Percentiles rank a stretch among this genome's conserved stretches.
phyloP scores from a whole-genome alignment of 2,888 invertebrate species.

The Dione juno region DNA sequence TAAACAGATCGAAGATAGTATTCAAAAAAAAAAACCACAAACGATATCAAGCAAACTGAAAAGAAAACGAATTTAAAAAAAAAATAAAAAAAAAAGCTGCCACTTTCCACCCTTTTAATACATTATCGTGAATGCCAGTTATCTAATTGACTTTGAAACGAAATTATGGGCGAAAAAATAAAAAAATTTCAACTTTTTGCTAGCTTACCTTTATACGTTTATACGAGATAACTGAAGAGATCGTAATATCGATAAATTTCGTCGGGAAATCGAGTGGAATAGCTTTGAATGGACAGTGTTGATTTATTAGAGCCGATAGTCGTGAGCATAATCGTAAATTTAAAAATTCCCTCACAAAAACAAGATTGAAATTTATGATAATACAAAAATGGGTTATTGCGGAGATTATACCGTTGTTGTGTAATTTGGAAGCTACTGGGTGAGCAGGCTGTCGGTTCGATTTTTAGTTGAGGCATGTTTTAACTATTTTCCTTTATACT shows the following conservation, averaged over 20 bases:
- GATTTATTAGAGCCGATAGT: slow-evolving; percentile 55
- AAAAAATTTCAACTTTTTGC: slow-evolving; percentile 42
- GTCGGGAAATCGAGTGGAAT: slow-evolving; percentile 55
- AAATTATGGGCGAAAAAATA: slow-evolving; percentile 45
- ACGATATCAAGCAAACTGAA: slow-evolving; percentile 4
- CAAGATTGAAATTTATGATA: slow-evolving; percentile 46
- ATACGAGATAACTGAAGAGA: slow-evolving; percentile 52
- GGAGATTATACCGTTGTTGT: slow-evolving; percentile 24
- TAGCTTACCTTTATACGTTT: slow-evolving; percentile 50
- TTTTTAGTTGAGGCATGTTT: neutral
- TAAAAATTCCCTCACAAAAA: slow-evolving; percentile 49
- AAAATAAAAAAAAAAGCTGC: neutral
- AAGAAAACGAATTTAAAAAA: neutral
- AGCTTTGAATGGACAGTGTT: slow-evolving; percentile 54
- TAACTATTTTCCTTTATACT: too few species aligned
- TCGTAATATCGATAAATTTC: slow-evolving; percentile 54
- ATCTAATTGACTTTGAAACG: slow-evolving; percentile 48
- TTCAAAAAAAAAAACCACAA: slow-evolving; percentile 2
- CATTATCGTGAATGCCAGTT: slow-evolving; percentile 44
- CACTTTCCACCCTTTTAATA: slow-evolving; percentile 42
- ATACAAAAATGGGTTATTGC: slow-evolving; percentile 41
- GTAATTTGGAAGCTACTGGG: slow-evolving; percentile 1
- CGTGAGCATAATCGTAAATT: slow-evolving; percentile 51
- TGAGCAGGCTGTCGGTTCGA: neutral
- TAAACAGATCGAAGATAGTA: neutral